phyloP scores from a whole-genome alignment of 2,797 vertebrate species.

The Pangasius macronema region DNA sequence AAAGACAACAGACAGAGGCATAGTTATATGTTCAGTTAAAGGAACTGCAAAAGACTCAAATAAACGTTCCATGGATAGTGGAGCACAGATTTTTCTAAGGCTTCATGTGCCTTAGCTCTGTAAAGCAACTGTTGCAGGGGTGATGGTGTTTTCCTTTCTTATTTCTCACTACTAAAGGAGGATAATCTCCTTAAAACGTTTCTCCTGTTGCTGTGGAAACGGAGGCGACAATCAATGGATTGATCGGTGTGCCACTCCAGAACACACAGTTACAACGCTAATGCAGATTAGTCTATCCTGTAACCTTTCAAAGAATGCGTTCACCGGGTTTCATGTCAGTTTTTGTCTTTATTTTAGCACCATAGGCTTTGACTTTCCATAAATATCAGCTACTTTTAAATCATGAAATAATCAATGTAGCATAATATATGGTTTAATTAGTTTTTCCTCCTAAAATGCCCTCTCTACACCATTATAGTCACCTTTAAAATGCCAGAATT shows the following conservation, averaged over 20 bases:
- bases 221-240: conserved; percentile 51
- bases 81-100: conserved; percentile 31
- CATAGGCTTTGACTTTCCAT: not conserved
- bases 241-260: conserved; percentile 40
- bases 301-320: conserved; percentile 3
- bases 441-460: not conserved
- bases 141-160: conserved; percentile 46
- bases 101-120: conserved; percentile 10
- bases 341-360: not conserved
- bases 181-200: conserved; percentile 43
- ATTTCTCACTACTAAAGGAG: conserved; percentile 23
- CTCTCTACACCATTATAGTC: not conserved
- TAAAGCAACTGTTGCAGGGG: conserved; percentile 26
- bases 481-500: not conserved
- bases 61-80: not conserved
- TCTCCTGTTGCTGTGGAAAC: conserved; percentile 58
- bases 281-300: conserved; percentile 17
- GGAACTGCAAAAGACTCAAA: conserved; percentile 56
- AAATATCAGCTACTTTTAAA: not conserved
- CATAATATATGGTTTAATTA: not conserved
- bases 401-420: not conserved
- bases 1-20: conserved; percentile 60
- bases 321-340: not conserved
- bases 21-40: conserved; percentile 59
- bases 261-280: conserved; percentile 41